phyloP scores from a whole-genome alignment of 2,888 invertebrate species.

The Pterostichus niger region DNA sequence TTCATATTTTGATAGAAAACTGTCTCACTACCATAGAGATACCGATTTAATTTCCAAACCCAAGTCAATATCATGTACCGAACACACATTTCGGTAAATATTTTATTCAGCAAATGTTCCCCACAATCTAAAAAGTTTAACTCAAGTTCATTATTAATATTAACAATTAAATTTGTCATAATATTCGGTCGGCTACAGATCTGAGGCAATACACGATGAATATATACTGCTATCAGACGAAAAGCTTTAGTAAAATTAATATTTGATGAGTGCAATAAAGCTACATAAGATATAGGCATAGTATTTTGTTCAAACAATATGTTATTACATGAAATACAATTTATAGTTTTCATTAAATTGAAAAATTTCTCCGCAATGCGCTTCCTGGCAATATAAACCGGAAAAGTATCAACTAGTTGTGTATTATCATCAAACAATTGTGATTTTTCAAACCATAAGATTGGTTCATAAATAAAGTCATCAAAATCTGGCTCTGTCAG shows the following conservation, averaged over 20 bases:
- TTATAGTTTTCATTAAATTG: neutral
- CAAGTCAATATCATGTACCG: conserved; percentile 9
- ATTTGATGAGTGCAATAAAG: neutral
- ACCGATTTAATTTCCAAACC: conserved; percentile 47
- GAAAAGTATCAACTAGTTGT: conserved; percentile 2
- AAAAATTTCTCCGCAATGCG: conserved; percentile 24
- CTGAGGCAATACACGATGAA: conserved; percentile 15
- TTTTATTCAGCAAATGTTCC: neutral
- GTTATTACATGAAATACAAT: conserved; percentile 31
- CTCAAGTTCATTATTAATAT: conserved; percentile 4
- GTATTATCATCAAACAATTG: conserved; percentile 1
- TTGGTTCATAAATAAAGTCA: conserved; percentile 37
- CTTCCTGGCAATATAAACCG: conserved; percentile 16
- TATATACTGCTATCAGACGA: neutral
- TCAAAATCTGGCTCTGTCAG: conserved; percentile 29
- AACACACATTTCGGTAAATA: conserved; percentile 29
- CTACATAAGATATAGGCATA: neutral
- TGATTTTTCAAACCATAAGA: conserved; percentile 29
- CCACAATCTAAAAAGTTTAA: conserved; percentile 41
- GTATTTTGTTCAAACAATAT: conserved; percentile 15
- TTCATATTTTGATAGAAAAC: conserved; percentile 17
- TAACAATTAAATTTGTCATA: neutral
- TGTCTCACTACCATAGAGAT: conserved; percentile 5
- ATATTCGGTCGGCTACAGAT: conserved; percentile 46
- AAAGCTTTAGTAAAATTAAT: conserved; percentile 21